phyloP scores from a whole-genome alignment of 2,797 vertebrate genomes.

The Paratrypauchen microcephalus region DNA sequence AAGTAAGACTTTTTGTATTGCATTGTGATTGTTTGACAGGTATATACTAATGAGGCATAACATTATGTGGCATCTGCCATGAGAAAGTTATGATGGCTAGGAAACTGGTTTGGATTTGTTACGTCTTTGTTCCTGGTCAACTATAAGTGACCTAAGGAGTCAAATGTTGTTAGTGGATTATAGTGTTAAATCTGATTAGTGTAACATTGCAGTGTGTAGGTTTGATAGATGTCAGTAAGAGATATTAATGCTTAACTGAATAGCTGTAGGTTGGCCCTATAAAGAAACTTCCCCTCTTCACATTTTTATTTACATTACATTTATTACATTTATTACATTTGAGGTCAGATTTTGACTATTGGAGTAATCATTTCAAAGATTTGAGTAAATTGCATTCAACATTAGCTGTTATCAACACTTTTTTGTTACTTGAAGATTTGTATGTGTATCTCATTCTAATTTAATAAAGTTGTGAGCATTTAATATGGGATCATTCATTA shows the following conservation, averaged over 20 bases:
- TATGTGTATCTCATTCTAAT: constrained; percentile 67
- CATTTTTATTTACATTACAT: constrained; percentile 22
- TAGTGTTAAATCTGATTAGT: background rate
- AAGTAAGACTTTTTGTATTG: constrained; percentile 62
- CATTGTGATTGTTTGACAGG: constrained; percentile 56
- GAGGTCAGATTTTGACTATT: background rate
- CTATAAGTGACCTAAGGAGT: background rate
- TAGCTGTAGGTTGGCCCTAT: constrained; percentile 61
- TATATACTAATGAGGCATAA: background rate
- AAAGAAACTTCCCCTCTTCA: constrained; percentile 39
- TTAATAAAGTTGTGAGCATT: constrained; percentile 78
- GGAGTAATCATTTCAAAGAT: background rate
- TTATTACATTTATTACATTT: constrained; percentile 7
- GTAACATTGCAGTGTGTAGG: constrained; percentile 36
- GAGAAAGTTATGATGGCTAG: background rate
- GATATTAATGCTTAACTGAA: constrained; percentile 49
- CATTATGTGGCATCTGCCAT: background rate
- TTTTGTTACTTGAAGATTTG: constrained; percentile 76
- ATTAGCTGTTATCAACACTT: constrained; percentile 61
- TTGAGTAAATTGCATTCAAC: constrained; percentile 47
- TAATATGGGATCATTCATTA: constrained; percentile 48
- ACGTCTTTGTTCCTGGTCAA: background rate
- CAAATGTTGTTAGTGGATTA: background rate
- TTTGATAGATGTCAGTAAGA: constrained; percentile 66
- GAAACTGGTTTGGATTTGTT: background rate